Base-by-base conservation (phyloP, 2,888 invertebrate species). In the Dryococelus australis region DNA sequence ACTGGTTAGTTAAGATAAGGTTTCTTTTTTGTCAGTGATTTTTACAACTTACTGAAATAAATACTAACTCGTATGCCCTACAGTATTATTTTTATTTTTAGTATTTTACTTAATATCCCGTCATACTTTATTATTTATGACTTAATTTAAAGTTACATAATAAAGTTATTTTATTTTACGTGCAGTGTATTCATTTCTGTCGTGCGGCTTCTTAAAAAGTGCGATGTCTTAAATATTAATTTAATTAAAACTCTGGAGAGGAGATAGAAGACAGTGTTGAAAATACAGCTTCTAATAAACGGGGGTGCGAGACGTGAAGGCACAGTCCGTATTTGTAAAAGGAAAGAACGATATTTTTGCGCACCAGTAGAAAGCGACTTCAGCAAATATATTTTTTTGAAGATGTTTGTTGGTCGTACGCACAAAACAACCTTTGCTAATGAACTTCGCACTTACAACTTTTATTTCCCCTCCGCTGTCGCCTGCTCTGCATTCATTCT, bases 401-500 rank as follows among this genome's bases (percentile, higher is more conserved):
- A 24, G 65, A 65, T 65, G 65, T 65, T 65, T 65, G 65, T 24
- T 65, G 13, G 1, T 8, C 65, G 65, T 20, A 65, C 24, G 24
- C n/a, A 16, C 65, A 10, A 65, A 65, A 65, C 65, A 65, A 65
- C 24, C 65, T 65, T 65, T 65, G 8, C 65, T 65, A 65, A 65
- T 65, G 65, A 65, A 65, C 65, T 65, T 65, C 65, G 65, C 65
- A 24, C 65, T 65, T 24, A 24, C n/a, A 24, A 65, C 8, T 24
- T 24, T 65, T 65, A 65, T 24, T 65, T 65, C 2, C n/a, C n/a
- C 8, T 65, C 65, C 65, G 0, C 24, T 24, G 20, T 65, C 65
- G 65, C 65, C n/a, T 65, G 65, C n/a, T 65, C n/a, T 65, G 65
- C 65, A 65, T 65, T 65, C 65, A 65, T 65, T 65, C 65, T 24